Percentiles rank a stretch among this genome's conserved stretches.
Conservation (phyloP, 2,888 invertebrate genomes). For the Lasius platythorax region DNA sequence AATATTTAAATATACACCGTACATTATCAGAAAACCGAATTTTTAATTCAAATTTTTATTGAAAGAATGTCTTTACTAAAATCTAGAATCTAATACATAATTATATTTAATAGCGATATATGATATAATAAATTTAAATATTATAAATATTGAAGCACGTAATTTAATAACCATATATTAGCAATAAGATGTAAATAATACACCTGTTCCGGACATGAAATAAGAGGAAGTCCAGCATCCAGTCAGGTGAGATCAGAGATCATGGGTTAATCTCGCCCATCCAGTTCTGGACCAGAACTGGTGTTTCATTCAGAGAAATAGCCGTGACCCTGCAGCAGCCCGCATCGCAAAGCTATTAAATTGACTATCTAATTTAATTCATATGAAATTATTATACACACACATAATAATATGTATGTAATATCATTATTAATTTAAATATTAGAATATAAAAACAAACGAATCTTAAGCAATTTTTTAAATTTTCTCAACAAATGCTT, state of each 20-base stretch:
- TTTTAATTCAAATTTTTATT: background rate
- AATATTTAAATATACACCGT: background rate
- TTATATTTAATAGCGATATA: background rate
- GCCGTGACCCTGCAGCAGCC: constrained; percentile 23
- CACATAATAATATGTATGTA: constrained; percentile 1
- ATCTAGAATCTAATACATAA: background rate
- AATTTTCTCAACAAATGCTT: background rate
- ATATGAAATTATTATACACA: background rate
- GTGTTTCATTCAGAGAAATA: constrained; percentile 66
- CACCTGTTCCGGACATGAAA: constrained; percentile 66
- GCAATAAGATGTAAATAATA: constrained; percentile 4
- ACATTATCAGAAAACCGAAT: background rate
- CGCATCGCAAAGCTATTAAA: background rate
- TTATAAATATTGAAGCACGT: background rate
- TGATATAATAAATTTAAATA: background rate
- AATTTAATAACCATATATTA: background rate
- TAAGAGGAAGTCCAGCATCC: constrained; percentile 75
- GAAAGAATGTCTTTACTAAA: background rate
- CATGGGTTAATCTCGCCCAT: constrained; percentile 75
- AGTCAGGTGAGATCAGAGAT: constrained; percentile 78
- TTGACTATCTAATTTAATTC: background rate
- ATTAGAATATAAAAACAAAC: background rate
- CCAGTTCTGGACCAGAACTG: constrained; percentile 77
- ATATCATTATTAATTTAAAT: constrained; percentile 2
- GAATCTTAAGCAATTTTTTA: background rate